Evolutionary conservation across 2,888 invertebrate species (phyloP).

Genomic region (Caenorhabditis auriculariae): DNA sequence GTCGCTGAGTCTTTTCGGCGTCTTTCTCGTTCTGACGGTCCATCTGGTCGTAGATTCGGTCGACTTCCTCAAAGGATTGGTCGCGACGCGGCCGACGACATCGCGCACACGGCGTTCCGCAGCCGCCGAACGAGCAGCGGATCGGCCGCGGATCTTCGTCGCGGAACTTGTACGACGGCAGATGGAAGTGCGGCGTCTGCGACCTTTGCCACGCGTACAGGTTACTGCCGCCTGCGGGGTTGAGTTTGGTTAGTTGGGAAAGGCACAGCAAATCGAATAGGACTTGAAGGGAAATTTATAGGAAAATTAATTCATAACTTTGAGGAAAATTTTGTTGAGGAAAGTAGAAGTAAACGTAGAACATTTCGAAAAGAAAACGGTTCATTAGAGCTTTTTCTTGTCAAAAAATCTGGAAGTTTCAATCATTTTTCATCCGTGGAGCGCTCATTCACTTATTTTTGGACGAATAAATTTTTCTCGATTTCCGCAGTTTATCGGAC

Average conservation of each 20-base stretch:
- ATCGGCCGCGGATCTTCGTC: slow-evolving; percentile 43
- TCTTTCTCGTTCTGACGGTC: no score
- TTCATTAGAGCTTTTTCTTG: no score
- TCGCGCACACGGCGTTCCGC: slow-evolving; percentile 26
- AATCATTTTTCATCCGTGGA: no score
- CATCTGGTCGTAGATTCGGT: slow-evolving; percentile 28
- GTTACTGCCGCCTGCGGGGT: neutral
- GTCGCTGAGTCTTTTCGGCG: no score
- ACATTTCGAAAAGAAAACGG: neutral
- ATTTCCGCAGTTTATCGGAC: no score
- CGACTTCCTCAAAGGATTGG: slow-evolving; percentile 31
- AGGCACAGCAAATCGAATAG: slow-evolving; percentile 2
- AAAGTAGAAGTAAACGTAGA: neutral
- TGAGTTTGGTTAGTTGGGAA: neutral
- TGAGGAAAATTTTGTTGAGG: no score
- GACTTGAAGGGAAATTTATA: slow-evolving; percentile 3
- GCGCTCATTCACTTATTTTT: no score
- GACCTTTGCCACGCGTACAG: slow-evolving; percentile 8
- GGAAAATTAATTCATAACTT: no score
- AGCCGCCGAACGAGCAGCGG: slow-evolving; percentile 8
- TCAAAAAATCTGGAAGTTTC: no score
- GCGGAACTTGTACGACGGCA: slow-evolving; percentile 45
- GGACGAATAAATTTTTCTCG: no score
- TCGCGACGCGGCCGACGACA: slow-evolving; percentile 35
- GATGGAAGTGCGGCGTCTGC: slow-evolving; percentile 44